Evolutionary conservation across 30 jellyfish, hydroid and myxozoan species (phyloP), one percentile per base, ranked within the genome.

Genomic region (Aurelia aurita complex sp. Pacific): DNA sequence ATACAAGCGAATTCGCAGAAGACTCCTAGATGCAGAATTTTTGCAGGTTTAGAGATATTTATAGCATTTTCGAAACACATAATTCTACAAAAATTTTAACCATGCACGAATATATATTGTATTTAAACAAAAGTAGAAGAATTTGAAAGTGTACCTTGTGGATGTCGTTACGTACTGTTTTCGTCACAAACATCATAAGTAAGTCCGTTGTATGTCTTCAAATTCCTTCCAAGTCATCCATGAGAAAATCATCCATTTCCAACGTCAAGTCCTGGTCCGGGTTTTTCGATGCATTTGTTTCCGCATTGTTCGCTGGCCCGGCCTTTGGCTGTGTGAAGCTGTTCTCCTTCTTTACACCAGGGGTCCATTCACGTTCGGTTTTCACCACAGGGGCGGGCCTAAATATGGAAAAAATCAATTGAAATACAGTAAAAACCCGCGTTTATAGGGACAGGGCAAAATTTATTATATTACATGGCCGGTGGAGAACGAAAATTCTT

Each of bases 241-340:
- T 79, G 11, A 73, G n/a, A 79, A 79, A 79, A 35, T 79, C 88
- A 64, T 61, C 88, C 71, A 59, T 66, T 10, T 64, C 33, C 46
- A 62, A 17, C 15, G 43, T 69, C 53, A 65, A 10, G 52, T 79
- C 88, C 18, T 35, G 64, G 17, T 51, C 77, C 18, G 40, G 23
- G 52, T 76, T 76, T 2, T 46, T 46, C 8, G 57, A 46, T 5
- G 57, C 15, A 46, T 46, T 46, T 46, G 57, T 4, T 9, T 46
- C 12, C 57, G 0, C 57, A 34, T 69, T 46, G 38, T 67, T 74
- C 43, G 72, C 72, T 54, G 52, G 72, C 5, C 29, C 35, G 38
- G 70, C 36, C 3, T 15, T 61, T 23, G 70, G 32, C 70, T 23
- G 70, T 17, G 34, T 19, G 53, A 60, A 23, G 3, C 23, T 7